These are phyloP conservation scores for Tenebrio molitor DNA, from an alignment of 1,140 invertebrate species.

Conservation along the genomic window DNA sequence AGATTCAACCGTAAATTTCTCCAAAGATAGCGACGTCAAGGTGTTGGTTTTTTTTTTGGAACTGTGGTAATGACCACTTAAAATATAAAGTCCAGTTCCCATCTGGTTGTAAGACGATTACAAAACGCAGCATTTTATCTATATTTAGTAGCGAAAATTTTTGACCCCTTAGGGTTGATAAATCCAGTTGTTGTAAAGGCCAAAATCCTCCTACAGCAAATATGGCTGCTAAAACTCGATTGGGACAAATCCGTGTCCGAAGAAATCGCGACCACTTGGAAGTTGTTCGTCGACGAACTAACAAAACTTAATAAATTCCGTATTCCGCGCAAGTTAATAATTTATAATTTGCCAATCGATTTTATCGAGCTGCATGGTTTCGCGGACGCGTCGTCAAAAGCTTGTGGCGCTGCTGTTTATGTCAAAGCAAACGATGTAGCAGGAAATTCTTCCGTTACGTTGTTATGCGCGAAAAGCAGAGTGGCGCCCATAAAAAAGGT, in stretches of 20 bases:
- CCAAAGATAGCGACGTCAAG: too few species aligned
- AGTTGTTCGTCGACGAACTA: neutral
- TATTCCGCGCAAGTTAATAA: neutral
- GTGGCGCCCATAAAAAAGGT: too few species aligned
- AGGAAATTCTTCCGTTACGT: too few species aligned
- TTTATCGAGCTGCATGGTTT: neutral
- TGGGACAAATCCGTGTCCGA: constrained; percentile 57
- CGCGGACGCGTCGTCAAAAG: neutral
- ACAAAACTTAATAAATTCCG: neutral
- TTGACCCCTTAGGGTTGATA: constrained; percentile 54
- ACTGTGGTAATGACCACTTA: neutral
- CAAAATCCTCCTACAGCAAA: constrained; percentile 60
- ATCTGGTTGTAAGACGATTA: neutral
- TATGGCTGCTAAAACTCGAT: constrained; percentile 57
- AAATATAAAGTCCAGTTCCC: neutral
- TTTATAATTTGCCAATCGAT: neutral
- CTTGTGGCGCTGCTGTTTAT: neutral
- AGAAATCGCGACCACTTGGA: neutral
- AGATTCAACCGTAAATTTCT: too few species aligned
- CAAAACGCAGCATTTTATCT: constrained; percentile 59
- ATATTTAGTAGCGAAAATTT: constrained; percentile 52
- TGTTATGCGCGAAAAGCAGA: too few species aligned
- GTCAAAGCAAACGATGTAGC: neutral
- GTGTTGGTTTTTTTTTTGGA: neutral
- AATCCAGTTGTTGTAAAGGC: constrained; percentile 53